Conservation (phyloP, 2,113 vertebrate genomes). For the Trichechus manatus region DNA sequence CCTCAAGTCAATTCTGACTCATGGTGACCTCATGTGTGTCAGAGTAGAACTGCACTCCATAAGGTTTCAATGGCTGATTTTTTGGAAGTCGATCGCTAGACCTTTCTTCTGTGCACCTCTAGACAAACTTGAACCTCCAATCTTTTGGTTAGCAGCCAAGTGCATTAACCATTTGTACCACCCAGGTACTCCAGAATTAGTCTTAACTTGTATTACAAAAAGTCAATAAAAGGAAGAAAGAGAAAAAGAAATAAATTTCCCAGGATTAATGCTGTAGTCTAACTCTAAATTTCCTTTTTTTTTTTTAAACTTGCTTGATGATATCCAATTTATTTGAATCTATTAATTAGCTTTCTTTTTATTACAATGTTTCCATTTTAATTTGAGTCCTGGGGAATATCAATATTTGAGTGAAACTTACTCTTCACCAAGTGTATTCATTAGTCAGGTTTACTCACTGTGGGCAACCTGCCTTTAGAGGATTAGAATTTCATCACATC, state of each 20-base stretch:
- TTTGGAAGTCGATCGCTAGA: background rate
- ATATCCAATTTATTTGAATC: background rate
- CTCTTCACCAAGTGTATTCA: background rate
- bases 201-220: background rate
- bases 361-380: background rate
- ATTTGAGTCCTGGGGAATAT: background rate
- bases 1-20: background rate
- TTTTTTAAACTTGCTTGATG: background rate
- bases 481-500: background rate
- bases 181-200: background rate
- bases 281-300: background rate
- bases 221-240: too few relatives aligned
- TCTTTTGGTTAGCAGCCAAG: background rate
- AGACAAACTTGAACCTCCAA: background rate
- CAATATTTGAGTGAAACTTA: background rate
- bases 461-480: background rate
- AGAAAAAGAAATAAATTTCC: background rate
- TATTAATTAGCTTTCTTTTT: background rate
- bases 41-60: background rate
- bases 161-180: background rate
- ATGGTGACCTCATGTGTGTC: background rate
- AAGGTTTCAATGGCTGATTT: background rate
- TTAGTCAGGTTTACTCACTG: background rate
- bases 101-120: background rate
- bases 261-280: background rate